phyloP scores from a whole-genome alignment of 2,113 vertebrate genomes.

The Proterorhinus semilunaris region DNA sequence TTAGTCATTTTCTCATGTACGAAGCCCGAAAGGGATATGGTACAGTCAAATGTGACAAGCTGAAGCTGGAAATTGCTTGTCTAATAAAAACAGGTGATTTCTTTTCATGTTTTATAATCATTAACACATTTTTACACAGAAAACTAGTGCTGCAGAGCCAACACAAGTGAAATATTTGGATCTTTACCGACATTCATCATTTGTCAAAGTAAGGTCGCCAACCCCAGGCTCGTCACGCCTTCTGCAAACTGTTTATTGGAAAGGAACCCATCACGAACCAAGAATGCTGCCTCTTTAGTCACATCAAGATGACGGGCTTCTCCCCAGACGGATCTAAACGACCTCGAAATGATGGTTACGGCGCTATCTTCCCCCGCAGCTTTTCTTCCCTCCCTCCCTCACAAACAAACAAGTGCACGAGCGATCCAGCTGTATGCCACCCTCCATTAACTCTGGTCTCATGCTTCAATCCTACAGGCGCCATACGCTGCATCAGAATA shows the following conservation, averaged over 20 bases:
- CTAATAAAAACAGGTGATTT: too few species aligned
- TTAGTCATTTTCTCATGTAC: too few species aligned
- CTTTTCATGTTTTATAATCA: background rate
- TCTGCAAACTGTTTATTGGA: background rate
- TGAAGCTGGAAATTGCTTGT: too few species aligned
- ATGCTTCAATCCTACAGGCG: background rate
- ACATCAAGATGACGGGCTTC: slow-evolving; percentile 32
- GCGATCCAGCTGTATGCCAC: slow-evolving; percentile 47
- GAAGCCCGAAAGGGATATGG: too few species aligned
- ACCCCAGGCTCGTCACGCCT: background rate
- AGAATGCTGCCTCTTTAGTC: background rate
- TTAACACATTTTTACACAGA: background rate
- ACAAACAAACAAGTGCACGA: slow-evolving; percentile 56
- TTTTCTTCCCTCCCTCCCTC: slow-evolving; percentile 54
- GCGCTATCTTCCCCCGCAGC: slow-evolving; percentile 42
- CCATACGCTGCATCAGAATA: background rate
- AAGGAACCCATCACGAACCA: background rate
- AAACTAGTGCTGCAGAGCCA: background rate
- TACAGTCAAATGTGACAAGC: too few species aligned
- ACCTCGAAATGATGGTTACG: slow-evolving; percentile 54
- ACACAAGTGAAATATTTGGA: background rate
- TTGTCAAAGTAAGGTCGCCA: background rate
- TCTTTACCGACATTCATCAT: background rate
- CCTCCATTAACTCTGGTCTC: slow-evolving; percentile 51
- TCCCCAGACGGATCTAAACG: slow-evolving; percentile 25